These are phyloP conservation scores for Phalacrocorax aristotelis DNA, from an alignment of 2,113 vertebrate species.

Conservation along the genomic window DNA sequence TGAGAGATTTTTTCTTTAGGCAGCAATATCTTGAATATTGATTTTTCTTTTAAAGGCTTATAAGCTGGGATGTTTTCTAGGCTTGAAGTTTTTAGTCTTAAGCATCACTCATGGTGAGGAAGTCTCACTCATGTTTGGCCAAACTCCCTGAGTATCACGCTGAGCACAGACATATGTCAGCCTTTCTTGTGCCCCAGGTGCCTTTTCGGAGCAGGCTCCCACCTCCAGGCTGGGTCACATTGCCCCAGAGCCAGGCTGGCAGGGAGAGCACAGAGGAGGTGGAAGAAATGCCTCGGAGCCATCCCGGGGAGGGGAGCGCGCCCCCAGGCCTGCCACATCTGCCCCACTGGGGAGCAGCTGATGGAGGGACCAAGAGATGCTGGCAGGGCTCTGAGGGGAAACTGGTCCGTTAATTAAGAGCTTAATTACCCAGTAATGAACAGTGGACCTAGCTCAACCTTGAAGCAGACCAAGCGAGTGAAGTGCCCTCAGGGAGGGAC, in stretches of 20 bases:
- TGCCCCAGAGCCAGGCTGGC: background rate
- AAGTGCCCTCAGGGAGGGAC: background rate
- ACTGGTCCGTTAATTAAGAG: background rate
- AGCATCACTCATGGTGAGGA: background rate
- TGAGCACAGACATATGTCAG: background rate
- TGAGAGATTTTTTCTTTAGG: background rate
- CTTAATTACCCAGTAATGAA: constrained; percentile 28
- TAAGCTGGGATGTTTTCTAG: background rate
- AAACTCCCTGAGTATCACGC: background rate
- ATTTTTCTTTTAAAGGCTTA: background rate
- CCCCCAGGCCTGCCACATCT: background rate
- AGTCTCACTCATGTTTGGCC: background rate
- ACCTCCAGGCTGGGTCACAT: background rate
- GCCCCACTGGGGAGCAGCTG: background rate
- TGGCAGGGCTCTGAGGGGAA: constrained; percentile 20
- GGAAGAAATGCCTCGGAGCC: background rate
- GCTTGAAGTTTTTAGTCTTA: background rate
- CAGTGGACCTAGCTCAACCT: constrained; percentile 36
- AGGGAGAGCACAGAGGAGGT: background rate
- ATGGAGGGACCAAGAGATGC: background rate
- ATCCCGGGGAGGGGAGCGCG: background rate
- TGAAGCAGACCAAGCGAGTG: background rate
- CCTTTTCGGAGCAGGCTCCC: background rate
- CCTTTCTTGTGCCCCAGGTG: background rate
- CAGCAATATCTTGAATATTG: background rate